Evolutionary conservation across 2,797 vertebrate genomes (phyloP).

Genomic region (Peromyscus attwateri): DNA sequence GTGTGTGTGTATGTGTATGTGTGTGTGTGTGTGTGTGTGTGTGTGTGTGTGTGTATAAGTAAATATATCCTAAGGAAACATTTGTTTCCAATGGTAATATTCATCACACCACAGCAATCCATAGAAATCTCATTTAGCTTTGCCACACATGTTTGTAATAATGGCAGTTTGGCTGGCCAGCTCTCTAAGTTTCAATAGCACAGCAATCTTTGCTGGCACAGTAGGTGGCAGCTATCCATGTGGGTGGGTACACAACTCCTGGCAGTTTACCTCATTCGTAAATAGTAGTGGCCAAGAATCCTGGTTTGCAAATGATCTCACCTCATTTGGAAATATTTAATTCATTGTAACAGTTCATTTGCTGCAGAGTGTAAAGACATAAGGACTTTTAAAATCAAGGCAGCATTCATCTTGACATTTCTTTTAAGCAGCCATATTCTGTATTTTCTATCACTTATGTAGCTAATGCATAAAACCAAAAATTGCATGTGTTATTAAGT

Average conservation of each 20-base stretch:
- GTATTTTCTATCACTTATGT: not conserved
- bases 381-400: constrained; percentile 16
- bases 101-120: not conserved
- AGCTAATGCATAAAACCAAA: not conserved
- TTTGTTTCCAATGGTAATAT: constrained; percentile 28
- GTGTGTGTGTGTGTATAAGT: no score
- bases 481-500: not conserved
- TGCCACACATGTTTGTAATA: constrained; percentile 69
- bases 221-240: not conserved
- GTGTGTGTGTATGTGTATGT: not conserved
- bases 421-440: not conserved
- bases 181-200: constrained; percentile 19
- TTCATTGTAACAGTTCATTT: constrained; percentile 43
- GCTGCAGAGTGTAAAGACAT: not conserved
- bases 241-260: not conserved
- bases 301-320: constrained; percentile 43
- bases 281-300: constrained; percentile 21
- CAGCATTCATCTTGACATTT: not conserved
- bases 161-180: not conserved
- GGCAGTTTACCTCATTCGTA: constrained; percentile 51
- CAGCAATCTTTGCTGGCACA: constrained; percentile 22
- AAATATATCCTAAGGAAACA: constrained; percentile 41
- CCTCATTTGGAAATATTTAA: constrained; percentile 64
- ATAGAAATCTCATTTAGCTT: constrained; percentile 53
- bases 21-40: not conserved